A percentile compares a stretch with the other conserved stretches of the same genome.
Conservation (phyloP, 1,140 invertebrate species). For the Aphelinus certus region DNA sequence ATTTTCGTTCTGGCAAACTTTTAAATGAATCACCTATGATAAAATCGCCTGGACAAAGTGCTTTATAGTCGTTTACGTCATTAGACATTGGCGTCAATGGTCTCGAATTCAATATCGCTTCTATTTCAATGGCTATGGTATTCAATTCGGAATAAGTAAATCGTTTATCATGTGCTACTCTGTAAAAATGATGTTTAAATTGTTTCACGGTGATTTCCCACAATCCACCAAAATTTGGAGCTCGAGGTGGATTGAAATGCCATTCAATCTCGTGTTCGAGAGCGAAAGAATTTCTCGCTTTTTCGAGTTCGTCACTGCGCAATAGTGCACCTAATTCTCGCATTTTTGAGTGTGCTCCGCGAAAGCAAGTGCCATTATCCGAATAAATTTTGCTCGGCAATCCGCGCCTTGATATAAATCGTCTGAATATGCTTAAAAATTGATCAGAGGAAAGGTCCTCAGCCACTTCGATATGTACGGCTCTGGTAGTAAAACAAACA, state of each 20-base stretch:
- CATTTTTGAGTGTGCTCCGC: too few relatives aligned
- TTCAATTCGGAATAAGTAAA: neutral
- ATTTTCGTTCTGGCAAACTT: neutral
- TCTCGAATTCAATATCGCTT: slow-evolving; percentile 19
- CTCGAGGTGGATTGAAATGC: slow-evolving; percentile 5
- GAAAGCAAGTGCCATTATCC: too few relatives aligned
- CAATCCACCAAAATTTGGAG: slow-evolving; percentile 13
- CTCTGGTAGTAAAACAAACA: neutral
- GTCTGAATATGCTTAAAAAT: too few relatives aligned
- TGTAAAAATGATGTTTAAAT: slow-evolving; percentile 10
- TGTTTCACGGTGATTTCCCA: slow-evolving; percentile 1
- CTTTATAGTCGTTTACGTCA: slow-evolving; percentile 7
- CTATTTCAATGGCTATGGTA: neutral
- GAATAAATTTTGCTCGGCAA: too few relatives aligned
- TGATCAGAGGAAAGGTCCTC: too few relatives aligned
- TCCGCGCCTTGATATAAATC: too few relatives aligned
- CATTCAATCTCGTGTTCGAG: too few relatives aligned
- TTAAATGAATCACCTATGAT: slow-evolving; percentile 20
- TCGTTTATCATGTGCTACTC: neutral
- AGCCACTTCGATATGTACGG: neutral
- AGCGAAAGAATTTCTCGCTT: too few relatives aligned
- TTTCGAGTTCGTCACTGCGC: too few relatives aligned
- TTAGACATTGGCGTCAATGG: neutral
- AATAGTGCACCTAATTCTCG: too few relatives aligned
- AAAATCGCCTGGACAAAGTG: slow-evolving; percentile 22